A percentile compares a stretch with the other conserved stretches of the same genome.
These are phyloP conservation scores for Pituophis catenifer DNA, from an alignment of 2,113 vertebrate species.

Conservation along the genomic window DNA sequence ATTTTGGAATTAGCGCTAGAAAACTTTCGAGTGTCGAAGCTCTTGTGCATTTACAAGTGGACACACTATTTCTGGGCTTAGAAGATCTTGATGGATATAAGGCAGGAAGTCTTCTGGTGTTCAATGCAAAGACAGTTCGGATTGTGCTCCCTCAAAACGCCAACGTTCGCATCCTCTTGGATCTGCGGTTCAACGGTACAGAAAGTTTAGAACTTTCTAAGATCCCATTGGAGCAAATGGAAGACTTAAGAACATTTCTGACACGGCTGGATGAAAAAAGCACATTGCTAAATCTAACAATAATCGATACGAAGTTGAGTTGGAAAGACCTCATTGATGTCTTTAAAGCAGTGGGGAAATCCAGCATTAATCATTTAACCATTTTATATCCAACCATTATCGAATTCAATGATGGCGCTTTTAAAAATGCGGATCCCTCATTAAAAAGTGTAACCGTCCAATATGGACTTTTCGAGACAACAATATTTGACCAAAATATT, in stretches of 20 bases:
- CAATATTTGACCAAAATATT: accelerated
- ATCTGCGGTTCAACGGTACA: conserved; percentile 68
- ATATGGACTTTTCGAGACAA: background rate
- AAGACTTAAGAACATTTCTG: background rate
- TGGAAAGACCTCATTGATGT: conserved; percentile 67
- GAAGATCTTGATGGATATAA: conserved; percentile 66
- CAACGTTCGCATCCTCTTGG: conserved; percentile 51
- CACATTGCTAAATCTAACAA: conserved; percentile 45
- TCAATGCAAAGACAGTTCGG: conserved; percentile 69
- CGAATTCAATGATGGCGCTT: accelerated
- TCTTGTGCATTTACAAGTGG: conserved; percentile 66
- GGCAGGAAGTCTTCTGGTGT: conserved; percentile 62
- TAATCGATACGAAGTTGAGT: conserved; percentile 66
- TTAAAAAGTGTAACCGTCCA: conserved; percentile 67
- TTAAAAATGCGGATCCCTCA: conserved; percentile 14
- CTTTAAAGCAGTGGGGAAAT: conserved; percentile 63
- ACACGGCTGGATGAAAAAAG: background rate
- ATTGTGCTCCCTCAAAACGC: conserved; percentile 55
- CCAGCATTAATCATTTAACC: conserved; percentile 65
- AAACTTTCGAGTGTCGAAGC: conserved; percentile 47
- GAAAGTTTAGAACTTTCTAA: conserved; percentile 3
- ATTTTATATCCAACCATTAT: conserved; percentile 56
- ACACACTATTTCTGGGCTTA: conserved; percentile 71
- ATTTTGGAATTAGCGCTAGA: conserved; percentile 74
- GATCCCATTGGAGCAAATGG: background rate